These are phyloP conservation scores for Piezodorus guildinii DNA, from an alignment of 1,140 invertebrate genomes.

Conservation along the genomic window DNA sequence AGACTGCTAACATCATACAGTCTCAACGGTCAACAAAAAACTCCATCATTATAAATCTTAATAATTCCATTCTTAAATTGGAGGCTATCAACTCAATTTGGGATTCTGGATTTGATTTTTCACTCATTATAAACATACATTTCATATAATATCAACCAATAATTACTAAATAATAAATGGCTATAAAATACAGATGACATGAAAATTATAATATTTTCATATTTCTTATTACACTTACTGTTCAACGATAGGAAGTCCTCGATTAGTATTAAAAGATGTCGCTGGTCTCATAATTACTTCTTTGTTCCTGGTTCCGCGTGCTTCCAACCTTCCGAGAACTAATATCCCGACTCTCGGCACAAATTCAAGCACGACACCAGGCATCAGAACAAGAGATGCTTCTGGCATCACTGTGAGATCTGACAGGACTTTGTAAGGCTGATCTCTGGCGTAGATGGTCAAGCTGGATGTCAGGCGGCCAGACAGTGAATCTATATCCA, in stretches of 20 bases:
- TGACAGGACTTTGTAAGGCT: conserved; percentile 72
- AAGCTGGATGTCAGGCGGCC: conserved; percentile 70
- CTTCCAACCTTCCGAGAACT: conserved; percentile 79
- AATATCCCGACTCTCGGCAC: conserved; percentile 93
- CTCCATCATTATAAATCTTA: too few species aligned
- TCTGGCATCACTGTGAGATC: conserved; percentile 97
- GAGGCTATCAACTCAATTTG: too few species aligned
- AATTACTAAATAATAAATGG: too few species aligned
- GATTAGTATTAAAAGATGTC: not conserved
- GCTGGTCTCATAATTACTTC: conserved; percentile 75
- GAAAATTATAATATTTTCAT: too few species aligned
- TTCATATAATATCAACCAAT: too few species aligned
- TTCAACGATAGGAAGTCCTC: conserved; percentile 11
- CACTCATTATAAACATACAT: too few species aligned
- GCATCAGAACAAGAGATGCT: conserved; percentile 69
- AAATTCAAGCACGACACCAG: conserved; percentile 88
- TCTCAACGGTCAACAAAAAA: too few species aligned
- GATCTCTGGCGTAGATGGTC: conserved; percentile 47
- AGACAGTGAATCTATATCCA: conserved; percentile 59
- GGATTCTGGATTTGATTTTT: too few species aligned
- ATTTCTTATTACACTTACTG: conserved; percentile 20
- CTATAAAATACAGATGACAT: too few species aligned
- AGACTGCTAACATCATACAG: too few species aligned
- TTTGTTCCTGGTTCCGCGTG: conserved; percentile 61
- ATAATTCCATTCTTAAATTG: too few species aligned